phyloP scores from a whole-genome alignment of 2,797 vertebrate genomes.

The Numenius phaeopus region DNA sequence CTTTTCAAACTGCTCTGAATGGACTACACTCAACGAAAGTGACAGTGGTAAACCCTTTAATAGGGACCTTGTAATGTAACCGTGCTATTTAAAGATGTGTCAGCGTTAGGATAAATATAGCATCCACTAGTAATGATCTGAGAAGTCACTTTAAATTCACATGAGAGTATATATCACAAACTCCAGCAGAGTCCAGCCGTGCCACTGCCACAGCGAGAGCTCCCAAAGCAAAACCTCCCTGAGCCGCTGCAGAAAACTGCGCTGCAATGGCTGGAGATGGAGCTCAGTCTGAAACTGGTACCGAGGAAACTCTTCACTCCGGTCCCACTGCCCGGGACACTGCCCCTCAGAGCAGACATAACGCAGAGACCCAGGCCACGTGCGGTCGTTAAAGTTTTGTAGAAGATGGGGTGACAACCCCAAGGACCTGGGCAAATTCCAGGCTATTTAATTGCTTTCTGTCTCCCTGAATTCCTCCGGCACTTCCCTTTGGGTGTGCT shows the following conservation, averaged over 20 bases:
- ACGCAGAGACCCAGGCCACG: fast-evolving
- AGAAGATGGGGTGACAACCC: not conserved
- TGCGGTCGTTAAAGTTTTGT: not conserved
- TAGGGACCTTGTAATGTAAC: not conserved
- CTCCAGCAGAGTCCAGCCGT: not conserved
- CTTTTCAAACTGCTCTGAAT: not conserved
- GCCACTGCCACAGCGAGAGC: not conserved
- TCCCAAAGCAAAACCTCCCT: not conserved
- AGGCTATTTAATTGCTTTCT: not conserved
- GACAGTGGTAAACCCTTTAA: not conserved
- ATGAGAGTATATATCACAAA: not conserved
- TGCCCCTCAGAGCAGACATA: not conserved
- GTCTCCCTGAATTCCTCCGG: not conserved
- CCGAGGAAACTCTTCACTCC: fast-evolving
- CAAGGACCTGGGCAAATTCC: not conserved
- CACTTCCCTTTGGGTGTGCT: not conserved
- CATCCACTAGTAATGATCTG: fast-evolving
- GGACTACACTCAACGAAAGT: not conserved
- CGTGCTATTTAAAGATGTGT: slow-evolving; percentile 19
- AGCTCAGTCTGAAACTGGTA: not conserved
- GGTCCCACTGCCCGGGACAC: not conserved
- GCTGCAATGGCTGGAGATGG: fast-evolving
- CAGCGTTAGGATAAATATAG: slow-evolving; percentile 34
- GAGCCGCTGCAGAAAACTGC: fast-evolving
- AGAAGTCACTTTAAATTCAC: not conserved